Base-by-base conservation (phyloP, 2,888 invertebrate species). In the Xestia rhomboidea region DNA sequence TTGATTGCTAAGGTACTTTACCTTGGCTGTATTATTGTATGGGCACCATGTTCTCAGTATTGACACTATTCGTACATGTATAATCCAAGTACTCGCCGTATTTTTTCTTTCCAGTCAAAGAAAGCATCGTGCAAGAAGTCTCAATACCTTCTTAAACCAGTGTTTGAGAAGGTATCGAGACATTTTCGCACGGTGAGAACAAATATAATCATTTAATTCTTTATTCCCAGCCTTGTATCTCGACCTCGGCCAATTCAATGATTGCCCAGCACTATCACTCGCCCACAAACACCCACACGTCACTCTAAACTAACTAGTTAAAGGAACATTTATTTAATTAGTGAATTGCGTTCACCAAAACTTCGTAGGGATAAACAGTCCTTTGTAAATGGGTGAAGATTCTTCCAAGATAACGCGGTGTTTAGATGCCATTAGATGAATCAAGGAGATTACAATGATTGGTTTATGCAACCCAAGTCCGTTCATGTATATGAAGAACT, bases 261-360 rank as follows among this genome's bases (percentile, higher is more conserved):
- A 74, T n/a, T 51, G 30, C 63, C 54, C 87, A 82, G 11, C 82
- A 86, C 87, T 86, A 87, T 77, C 34, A 7, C 73, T 78, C 80
- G 78, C 76, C 79, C 81, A 79, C 83, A 51, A 66, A 77, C 82
- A 77, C 87, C 87, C 87, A 87, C 88, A 88, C 76, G 60, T 88
- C 88, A 87, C 84, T 85, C 77, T 81, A 89, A 89, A 88, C 83
- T 85, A 87, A 91, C 90, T 90, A 88, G 92, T 91, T 91, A 86
- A 91, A 90, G 84, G 73, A 89, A 81, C 89, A 87, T 91, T 92
- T 90, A 92, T 92, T 92, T 91, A 91, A 92, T 93, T 91, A 89
- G 88, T 87, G 77, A 88, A 90, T 89, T 88, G 86, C 85, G 87
- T 80, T 76, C 79, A 81, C 84, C 66, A 60, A 83, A 84, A 83